Conservation (phyloP, 2,113 vertebrate genomes). For the Mesoclemmys tuberculata region DNA sequence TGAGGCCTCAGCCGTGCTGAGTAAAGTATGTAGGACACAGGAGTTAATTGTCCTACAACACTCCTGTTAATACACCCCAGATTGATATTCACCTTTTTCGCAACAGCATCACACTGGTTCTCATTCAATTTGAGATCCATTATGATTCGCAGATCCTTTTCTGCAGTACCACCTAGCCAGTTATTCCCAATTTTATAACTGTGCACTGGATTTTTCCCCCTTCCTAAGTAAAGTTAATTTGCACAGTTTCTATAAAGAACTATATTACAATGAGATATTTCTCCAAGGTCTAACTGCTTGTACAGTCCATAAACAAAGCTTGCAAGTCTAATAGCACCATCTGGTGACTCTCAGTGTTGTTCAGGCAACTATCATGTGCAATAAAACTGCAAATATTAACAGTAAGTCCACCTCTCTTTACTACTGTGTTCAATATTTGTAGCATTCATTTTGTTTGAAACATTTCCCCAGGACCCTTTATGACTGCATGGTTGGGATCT, state of each 20-base stretch:
- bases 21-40: neutral
- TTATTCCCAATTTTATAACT: neutral
- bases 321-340: neutral
- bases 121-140: neutral
- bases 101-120: neutral
- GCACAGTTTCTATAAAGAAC: neutral
- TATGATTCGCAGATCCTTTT: neutral
- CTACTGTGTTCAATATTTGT: neutral
- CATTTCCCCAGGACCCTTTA: slow-evolving; percentile 13
- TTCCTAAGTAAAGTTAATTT: neutral
- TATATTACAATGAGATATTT: neutral
- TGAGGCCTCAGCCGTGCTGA: neutral
- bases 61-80: neutral
- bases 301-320: neutral
- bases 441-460: neutral
- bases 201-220: neutral
- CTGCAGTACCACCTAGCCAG: neutral
- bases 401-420: neutral
- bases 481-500: neutral
- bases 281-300: neutral
- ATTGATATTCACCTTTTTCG: neutral
- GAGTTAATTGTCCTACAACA: no score
- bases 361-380: neutral
- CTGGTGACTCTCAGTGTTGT: neutral
- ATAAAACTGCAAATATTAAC: neutral